phyloP scores from a whole-genome alignment of 2,113 vertebrate genomes.

The Elachura formosa region DNA sequence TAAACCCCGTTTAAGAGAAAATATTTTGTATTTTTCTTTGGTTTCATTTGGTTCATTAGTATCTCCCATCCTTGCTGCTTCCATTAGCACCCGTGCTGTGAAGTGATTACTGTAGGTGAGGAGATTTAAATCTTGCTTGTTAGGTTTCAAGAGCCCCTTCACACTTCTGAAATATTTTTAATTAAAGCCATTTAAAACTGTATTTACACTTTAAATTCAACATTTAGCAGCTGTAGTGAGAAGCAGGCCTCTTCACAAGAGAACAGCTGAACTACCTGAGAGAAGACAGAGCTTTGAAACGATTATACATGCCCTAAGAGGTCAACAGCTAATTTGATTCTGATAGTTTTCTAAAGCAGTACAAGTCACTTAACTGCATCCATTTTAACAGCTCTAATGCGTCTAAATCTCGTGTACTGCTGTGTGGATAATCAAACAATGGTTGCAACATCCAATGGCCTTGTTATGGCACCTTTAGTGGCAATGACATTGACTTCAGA shows the following conservation, averaged over 20 bases:
- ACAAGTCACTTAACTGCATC: neutral
- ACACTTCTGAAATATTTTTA: conserved; percentile 16
- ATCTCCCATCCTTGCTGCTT: neutral
- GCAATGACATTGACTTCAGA: neutral
- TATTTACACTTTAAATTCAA: conserved; percentile 16
- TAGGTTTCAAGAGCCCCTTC: neutral
- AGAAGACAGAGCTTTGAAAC: neutral
- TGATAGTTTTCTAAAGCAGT: neutral
- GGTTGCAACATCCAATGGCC: neutral
- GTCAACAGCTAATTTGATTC: neutral
- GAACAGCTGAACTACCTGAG: neutral
- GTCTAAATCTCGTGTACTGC: neutral
- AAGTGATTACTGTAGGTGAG: neutral
- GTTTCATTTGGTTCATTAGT: neutral
- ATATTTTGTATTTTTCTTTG: neutral
- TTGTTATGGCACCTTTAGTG: neutral
- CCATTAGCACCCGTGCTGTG: neutral
- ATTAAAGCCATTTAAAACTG: neutral
- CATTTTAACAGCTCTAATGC: neutral
- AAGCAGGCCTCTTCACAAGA: neutral
- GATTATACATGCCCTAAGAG: neutral
- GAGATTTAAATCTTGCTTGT: conserved; percentile 3
- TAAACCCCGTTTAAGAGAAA: neutral
- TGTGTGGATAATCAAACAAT: neutral
- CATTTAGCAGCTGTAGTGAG: neutral